Evolutionary conservation across 2,113 vertebrate genomes (phyloP).

Genomic region (Halcyon malimbica): DNA sequence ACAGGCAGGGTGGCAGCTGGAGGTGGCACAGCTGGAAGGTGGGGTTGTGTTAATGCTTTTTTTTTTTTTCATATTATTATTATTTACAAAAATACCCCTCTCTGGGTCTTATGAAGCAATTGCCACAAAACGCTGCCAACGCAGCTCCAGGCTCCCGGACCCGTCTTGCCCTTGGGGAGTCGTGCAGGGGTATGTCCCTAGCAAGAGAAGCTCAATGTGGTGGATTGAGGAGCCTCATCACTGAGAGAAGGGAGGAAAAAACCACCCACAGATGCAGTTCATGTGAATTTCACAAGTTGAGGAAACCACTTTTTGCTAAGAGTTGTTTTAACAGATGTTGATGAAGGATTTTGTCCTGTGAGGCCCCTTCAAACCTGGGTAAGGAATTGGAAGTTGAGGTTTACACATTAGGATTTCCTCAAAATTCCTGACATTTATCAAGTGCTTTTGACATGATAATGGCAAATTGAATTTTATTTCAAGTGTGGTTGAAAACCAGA

Average conservation of each 20-base stretch:
- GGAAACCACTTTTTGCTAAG: constrained; percentile 17
- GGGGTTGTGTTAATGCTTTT: neutral
- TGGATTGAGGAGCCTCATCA: neutral
- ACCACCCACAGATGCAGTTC: neutral
- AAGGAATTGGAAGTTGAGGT: neutral
- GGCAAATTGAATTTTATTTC: constrained; percentile 47
- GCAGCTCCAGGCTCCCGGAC: fast-evolving
- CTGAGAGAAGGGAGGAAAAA: neutral
- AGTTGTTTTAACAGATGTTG: constrained; percentile 50
- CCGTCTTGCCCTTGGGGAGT: fast-evolving
- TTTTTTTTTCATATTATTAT: neutral
- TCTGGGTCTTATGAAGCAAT: neutral
- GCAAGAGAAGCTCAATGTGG: neutral
- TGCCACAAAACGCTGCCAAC: neutral
- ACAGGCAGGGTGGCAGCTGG: fast-evolving
- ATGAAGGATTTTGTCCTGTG: neutral
- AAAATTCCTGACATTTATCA: neutral
- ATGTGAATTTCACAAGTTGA: constrained; percentile 15
- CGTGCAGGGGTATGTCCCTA: fast-evolving
- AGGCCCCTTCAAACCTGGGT: neutral
- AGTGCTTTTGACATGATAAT: constrained; percentile 30
- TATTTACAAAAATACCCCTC: neutral
- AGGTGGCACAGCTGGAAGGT: neutral
- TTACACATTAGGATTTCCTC: neutral
- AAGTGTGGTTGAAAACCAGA: constrained; percentile 42